A percentile compares a stretch with the other conserved stretches of the same genome.
phyloP scores from a whole-genome alignment of 2,888 invertebrate genomes.

The Caradrina kadenii region DNA sequence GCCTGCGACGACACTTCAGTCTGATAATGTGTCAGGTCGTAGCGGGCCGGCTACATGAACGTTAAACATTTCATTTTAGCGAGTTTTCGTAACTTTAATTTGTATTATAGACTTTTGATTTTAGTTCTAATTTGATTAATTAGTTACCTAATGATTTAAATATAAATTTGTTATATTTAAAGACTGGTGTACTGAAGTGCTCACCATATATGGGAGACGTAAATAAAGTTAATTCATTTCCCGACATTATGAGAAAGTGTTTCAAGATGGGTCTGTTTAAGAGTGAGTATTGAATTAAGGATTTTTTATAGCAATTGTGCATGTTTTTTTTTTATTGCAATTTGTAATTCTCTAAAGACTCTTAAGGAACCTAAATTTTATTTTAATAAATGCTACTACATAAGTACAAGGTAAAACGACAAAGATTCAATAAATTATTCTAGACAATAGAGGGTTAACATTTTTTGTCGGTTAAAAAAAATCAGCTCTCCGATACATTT shows the following conservation, averaged over 20 bases:
- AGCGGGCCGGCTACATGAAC: conserved; percentile 80
- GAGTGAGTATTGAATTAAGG: conserved; percentile 78
- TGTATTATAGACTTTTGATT: conserved; percentile 34
- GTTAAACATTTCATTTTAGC: conserved; percentile 65
- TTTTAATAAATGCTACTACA: neutral
- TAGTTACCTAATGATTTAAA: conserved; percentile 14
- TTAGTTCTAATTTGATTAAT: conserved; percentile 19
- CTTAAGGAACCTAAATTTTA: neutral
- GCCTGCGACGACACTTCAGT: conserved; percentile 74
- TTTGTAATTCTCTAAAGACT: neutral
- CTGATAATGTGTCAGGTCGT: conserved; percentile 79
- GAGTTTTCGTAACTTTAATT: conserved; percentile 60
- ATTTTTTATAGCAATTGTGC: neutral
- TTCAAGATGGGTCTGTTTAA: conserved; percentile 89
- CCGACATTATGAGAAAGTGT: conserved; percentile 87
- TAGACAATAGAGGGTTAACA: too few relatives aligned
- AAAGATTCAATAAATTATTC: too few relatives aligned
- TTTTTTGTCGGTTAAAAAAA: too few relatives aligned
- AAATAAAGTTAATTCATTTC: conserved; percentile 76
- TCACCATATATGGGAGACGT: conserved; percentile 79
- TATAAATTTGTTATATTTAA: conserved; percentile 23
- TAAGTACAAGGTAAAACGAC: too few relatives aligned
- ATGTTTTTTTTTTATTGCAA: conserved; percentile 5
- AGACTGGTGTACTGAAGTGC: conserved; percentile 51
- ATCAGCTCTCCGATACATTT: too few relatives aligned